These are phyloP conservation scores for Carapus acus DNA, from an alignment of 2,797 vertebrate species.

Conservation along the genomic window DNA sequence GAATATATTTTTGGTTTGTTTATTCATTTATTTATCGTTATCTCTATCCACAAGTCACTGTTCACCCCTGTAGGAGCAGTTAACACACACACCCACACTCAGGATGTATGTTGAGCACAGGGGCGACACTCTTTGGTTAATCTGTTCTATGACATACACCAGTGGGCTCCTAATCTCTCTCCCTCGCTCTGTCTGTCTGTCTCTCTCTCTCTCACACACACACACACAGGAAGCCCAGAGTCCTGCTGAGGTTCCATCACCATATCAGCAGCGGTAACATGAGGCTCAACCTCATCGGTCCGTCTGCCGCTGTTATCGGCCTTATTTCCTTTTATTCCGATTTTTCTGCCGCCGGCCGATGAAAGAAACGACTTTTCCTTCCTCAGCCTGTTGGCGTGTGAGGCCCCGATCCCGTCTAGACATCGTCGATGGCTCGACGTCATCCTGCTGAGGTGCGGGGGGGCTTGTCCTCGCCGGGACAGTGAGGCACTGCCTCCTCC, in stretches of 20 bases:
- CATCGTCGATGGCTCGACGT: conserved; percentile 31
- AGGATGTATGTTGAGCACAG: conserved; percentile 32
- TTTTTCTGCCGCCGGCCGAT: conserved; percentile 25
- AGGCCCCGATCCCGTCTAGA: conserved; percentile 68
- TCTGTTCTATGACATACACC: conserved; percentile 61
- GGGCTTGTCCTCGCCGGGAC: too few relatives aligned
- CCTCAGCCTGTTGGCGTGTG: conserved; percentile 57
- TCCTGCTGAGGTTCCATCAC: too few relatives aligned
- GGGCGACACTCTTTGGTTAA: conserved; percentile 59
- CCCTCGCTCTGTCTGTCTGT: not conserved
- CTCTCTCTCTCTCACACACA: conserved; percentile 22
- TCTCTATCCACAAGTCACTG: too few relatives aligned
- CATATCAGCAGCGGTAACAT: conserved; percentile 1
- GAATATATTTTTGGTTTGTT: too few relatives aligned
- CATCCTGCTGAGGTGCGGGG: too few relatives aligned
- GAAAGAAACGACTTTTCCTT: conserved; percentile 19
- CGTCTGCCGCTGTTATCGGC: too few relatives aligned
- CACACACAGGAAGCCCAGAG: conserved; percentile 33
- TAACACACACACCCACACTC: conserved; percentile 10
- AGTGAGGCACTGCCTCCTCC: too few relatives aligned
- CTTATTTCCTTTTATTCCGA: conserved; percentile 7
- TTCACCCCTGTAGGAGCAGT: not conserved
- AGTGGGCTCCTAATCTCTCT: conserved; percentile 52
- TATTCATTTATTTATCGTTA: too few relatives aligned
- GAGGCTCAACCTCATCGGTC: not conserved